These are phyloP conservation scores for Aurelia aurita DNA, from an alignment of 30 jellyfish, hydroid and myxozoan genomes.

Conservation along the genomic window DNA sequence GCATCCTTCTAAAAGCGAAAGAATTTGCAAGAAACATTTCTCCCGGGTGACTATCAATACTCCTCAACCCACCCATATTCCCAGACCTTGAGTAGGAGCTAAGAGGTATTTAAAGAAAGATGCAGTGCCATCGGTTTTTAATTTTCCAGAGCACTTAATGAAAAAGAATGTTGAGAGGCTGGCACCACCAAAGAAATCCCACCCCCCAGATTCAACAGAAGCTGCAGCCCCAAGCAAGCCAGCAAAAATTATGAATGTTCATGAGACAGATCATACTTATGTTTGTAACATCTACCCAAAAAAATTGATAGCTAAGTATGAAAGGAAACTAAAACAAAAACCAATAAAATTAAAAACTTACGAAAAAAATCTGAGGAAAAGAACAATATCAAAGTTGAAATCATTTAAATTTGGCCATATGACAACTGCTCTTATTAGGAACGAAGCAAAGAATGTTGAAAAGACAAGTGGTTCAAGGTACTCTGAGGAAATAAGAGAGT, in stretches of 20 bases:
- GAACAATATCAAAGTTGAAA: too few relatives aligned
- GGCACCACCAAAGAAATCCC: slow-evolving; percentile 1
- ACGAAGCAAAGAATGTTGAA: slow-evolving; percentile 1
- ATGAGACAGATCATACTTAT: too few relatives aligned
- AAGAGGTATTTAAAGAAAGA: too few relatives aligned
- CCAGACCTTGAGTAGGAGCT: background rate
- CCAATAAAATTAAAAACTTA: background rate
- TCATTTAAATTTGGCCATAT: background rate
- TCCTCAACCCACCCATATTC: background rate
- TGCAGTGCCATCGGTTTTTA: slow-evolving; percentile 33
- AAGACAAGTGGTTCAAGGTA: slow-evolving; percentile 3
- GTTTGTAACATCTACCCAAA: too few relatives aligned
- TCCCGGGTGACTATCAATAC: background rate
- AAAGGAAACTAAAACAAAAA: too few relatives aligned
- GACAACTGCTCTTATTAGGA: slow-evolving; percentile 17
- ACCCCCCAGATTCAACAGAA: slow-evolving; percentile 2
- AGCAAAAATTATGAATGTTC: slow-evolving; percentile 1
- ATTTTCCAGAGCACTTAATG: slow-evolving; percentile 29
- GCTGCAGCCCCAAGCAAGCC: slow-evolving; percentile 4
- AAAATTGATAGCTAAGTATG: too few relatives aligned
- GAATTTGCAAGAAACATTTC: slow-evolving; percentile 21
- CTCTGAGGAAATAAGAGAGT: background rate
- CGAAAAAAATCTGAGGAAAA: background rate
- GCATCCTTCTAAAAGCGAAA: slow-evolving; percentile 1
- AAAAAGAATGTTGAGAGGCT: slow-evolving; percentile 6